phyloP scores from a whole-genome alignment of 2,888 invertebrate genomes.

The Gryllus longicercus region DNA sequence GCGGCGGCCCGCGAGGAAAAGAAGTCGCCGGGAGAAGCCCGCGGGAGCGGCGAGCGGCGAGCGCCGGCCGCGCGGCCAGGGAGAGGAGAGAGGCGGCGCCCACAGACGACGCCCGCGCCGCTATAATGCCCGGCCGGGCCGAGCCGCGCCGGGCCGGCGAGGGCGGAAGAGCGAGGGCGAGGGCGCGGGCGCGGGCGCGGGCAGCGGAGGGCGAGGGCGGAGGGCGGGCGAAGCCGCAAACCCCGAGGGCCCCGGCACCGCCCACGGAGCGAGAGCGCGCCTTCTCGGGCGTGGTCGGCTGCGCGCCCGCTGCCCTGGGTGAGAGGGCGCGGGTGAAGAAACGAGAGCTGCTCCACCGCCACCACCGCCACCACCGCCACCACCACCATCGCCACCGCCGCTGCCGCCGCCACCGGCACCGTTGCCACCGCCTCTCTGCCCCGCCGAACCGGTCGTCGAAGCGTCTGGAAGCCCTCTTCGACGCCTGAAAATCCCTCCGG shows the following conservation, averaged over 20 bases:
- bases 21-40: constrained; percentile 10
- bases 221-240: constrained; percentile 10
- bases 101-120: constrained; percentile 7
- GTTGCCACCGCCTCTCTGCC: neutral
- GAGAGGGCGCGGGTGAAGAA: neutral
- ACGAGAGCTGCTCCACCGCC: neutral
- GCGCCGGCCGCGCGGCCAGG: neutral
- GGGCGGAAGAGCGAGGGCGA: neutral
- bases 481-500: neutral
- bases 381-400: neutral
- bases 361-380: neutral
- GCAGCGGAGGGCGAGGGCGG: neutral
- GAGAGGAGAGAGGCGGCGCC: constrained; percentile 1
- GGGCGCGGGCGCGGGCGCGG: neutral
- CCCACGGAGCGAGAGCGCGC: neutral
- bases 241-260: neutral
- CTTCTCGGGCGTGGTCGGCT: neutral
- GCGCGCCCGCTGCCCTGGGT: neutral
- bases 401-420: neutral
- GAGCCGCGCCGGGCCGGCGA: neutral
- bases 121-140: neutral
- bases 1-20: constrained; percentile 17
- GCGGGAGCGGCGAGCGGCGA: neutral
- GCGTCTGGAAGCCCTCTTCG: constrained; percentile 17
- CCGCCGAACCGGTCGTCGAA: constrained; percentile 4